Base-by-base conservation (phyloP, 2,797 vertebrate species). In the Phrynocephalus forsythii region DNA sequence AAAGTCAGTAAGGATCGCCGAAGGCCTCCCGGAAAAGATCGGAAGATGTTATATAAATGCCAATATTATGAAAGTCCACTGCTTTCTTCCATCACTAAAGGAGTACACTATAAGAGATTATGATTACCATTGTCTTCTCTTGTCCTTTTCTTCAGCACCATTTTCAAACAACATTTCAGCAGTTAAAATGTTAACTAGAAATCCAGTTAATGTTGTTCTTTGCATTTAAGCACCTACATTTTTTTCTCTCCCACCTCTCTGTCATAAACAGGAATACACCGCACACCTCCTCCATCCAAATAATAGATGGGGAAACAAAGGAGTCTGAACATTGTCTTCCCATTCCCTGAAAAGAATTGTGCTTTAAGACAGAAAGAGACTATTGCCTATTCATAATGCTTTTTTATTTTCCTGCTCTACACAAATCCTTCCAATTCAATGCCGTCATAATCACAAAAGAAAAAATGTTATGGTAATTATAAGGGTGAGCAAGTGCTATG, bases 331-430 rank as follows among this genome's bases (percentile, higher is more conserved):
- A 24, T 86, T 83, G 86, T 91, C 91, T 92, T 94, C 83, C 75
- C 86, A 82, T 90, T 92, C 85, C 87, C 75, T 86, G 9, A 92
- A 91, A 94, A 92, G 93, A 88, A 89, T 66, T 91, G 87, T 82
- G 81, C 63, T 93, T 93, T 22, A 94, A 85, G 93, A 82, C 33
- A 89, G 66, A 90, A 85, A 86, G 82, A 38, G 80, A 79, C 26
- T 60, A 89, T 67, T 91, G 91, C 2, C 75, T 92, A 91, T 84
- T 78, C 87, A n/a, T 73, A 92, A 85, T 84, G 86, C 89, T 84
- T 86, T 5, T 87, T 91, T 69, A 87, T 91, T 90, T 92, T 86
- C 77, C 33, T 93, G 91, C 83, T 92, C 82, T 89, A 68, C 86
- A 77, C 88, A 33, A 93, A 94, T 80, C 91, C 71, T 84, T 92